Base-by-base conservation (phyloP, 2,113 vertebrate genomes). In the Boulengeromyrus knoepffleri region DNA sequence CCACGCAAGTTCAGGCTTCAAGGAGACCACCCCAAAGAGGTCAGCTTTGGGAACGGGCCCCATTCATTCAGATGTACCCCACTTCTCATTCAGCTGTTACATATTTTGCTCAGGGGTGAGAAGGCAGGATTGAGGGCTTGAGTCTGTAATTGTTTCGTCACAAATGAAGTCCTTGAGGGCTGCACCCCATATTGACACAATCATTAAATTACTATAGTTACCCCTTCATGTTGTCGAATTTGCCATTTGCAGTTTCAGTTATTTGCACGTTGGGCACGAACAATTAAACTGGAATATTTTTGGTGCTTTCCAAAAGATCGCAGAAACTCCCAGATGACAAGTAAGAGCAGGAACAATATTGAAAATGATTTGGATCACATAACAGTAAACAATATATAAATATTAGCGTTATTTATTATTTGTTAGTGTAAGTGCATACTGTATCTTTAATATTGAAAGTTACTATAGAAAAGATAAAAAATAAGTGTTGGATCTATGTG, bases 1-100 rank as follows among this genome's bases (percentile, higher is more conserved):
- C 98, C 99, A 1, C 97, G 99, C 92, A 99, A 99, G 95, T 99
- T 99, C 95, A 94, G 98, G 91, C 97, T 99, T 47, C 94, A 97
- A 46, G 98, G 98, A 95, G 98, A 99, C 92, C 97, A 95, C 92
- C 98, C 98, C 92, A 97, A 98, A 94, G 97, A 99, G 97, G 99
- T 96, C 91, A 39, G 53, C 36, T n/a, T 66, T 66, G 62, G 62
- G 9, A 24, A 62, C 15, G 27, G 36, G 13, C 70, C 70, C 70
- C 52, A 46, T 12, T 58, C 47, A 19, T 46, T 39, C 77, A 21
- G 15, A 83, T 45, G 39, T 24, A 45, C 15, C 66, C 13, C 15
- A 5, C 70, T 13, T 17, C 36, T 19, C 74, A 77, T 42, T 80
- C 36, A 80, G 36, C 36, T 27, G 45, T 85, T 12, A 47, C 45